Conservation (phyloP, 2,888 invertebrate genomes). For the Caenorhabditis sulstoni region DNA sequence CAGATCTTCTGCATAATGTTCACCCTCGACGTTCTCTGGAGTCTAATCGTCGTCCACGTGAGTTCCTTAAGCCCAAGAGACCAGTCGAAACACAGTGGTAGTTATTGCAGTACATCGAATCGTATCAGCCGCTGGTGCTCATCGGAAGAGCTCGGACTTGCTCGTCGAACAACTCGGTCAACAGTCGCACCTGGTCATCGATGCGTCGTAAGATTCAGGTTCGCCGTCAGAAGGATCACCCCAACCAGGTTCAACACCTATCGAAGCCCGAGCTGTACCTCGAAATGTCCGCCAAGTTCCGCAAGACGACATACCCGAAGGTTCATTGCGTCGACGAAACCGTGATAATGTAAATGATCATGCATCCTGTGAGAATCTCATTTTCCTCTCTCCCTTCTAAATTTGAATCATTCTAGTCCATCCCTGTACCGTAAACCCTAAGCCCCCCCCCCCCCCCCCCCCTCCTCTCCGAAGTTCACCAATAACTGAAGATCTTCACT, state of each 20-base stretch:
- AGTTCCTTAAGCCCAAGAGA: not conserved
- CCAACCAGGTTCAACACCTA: not conserved
- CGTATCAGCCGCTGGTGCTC: no score
- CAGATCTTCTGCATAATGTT: slow-evolving; percentile 3
- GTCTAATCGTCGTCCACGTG: not conserved
- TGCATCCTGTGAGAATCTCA: no score
- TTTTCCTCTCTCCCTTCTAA: no score
- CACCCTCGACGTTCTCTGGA: not conserved
- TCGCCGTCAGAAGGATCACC: slow-evolving; percentile 4
- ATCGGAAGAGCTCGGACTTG: not conserved
- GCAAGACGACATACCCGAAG: slow-evolving; percentile 3
- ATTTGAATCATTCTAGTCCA: no score
- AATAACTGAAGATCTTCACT: no score
- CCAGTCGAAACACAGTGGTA: not conserved
- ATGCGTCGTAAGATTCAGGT: slow-evolving; percentile 32
- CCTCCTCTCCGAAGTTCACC: no score
- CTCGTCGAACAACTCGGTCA: not conserved
- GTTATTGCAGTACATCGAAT: no score
- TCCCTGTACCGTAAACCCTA: no score
- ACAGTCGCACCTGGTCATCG: slow-evolving; percentile 40
- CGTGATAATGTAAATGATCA: no score
- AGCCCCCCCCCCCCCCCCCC: no score
- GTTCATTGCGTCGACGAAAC: not conserved
- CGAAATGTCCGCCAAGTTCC: slow-evolving; percentile 48
- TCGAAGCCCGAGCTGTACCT: slow-evolving; percentile 6